Conservation (phyloP, 2,113 vertebrate species). For the Tretioscincus oriximinensis region DNA sequence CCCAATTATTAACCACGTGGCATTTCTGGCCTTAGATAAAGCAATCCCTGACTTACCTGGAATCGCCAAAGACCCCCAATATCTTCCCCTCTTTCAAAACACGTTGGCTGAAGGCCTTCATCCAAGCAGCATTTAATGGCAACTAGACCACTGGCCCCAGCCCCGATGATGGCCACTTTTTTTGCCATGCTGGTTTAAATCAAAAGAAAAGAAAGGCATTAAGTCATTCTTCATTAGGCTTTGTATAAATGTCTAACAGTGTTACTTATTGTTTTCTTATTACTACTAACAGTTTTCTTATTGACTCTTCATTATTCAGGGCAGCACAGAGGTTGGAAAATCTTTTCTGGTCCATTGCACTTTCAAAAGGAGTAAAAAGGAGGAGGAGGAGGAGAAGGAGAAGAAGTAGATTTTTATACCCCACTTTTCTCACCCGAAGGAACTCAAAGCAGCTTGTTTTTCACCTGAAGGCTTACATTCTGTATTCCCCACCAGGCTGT, state of each 20-base stretch:
- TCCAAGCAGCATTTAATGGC: slow-evolving; percentile 53
- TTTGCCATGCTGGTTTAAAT: slow-evolving; percentile 26
- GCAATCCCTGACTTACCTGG: not conserved
- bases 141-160: slow-evolving; percentile 35
- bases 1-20: no score
- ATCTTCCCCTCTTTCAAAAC: slow-evolving; percentile 47
- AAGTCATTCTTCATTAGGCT: not conserved
- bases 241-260: not conserved
- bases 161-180: slow-evolving; percentile 26
- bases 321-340: no score
- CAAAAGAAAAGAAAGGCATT: not conserved
- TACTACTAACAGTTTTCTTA: not conserved
- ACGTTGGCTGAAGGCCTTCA: slow-evolving; percentile 36
- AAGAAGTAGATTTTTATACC: no score
- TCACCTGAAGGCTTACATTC: no score
- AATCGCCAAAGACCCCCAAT: slow-evolving; percentile 41
- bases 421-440: no score
- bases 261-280: no score
- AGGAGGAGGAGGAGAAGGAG: no score
- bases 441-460: no score
- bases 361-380: no score
- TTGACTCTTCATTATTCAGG: no score
- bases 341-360: no score
- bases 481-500: no score
- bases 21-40: not conserved